Evolutionary conservation across 2,888 invertebrate species (phyloP).

Genomic region (Sphaerophoria rueppellii): DNA sequence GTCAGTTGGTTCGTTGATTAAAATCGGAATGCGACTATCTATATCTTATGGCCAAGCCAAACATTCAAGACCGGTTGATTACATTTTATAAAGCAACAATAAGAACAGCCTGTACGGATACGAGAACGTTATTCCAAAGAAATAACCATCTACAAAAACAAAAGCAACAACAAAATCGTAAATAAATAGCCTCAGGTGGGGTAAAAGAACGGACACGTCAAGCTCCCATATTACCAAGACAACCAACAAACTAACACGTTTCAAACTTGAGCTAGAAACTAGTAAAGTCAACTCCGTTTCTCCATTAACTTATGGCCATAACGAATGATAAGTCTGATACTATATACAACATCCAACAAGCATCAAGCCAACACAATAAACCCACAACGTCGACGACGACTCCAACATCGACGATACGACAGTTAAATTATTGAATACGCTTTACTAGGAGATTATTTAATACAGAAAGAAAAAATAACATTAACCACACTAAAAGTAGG

Average conservation of each 20-base stretch:
- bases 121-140: conserved; percentile 55
- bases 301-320: conserved; percentile 37
- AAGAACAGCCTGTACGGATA: conserved; percentile 50
- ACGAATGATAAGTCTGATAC: not conserved
- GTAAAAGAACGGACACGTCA: conserved; percentile 39
- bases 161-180: conserved; percentile 19
- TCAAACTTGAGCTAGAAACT: conserved; percentile 50
- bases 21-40: conserved; percentile 60
- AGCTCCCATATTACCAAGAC: conserved; percentile 1
- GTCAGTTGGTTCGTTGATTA: conserved; percentile 40
- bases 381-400: not conserved
- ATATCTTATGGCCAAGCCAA: conserved; percentile 35
- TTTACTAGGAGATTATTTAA: conserved; percentile 60
- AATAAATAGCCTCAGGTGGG: conserved; percentile 30
- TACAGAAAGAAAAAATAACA: conserved; percentile 17
- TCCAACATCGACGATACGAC: conserved; percentile 8
- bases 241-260: conserved; percentile 31
- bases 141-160: conserved; percentile 4
- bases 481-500: conserved; percentile 60
- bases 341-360: not conserved
- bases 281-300: conserved; percentile 44
- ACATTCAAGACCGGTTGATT: conserved; percentile 52
- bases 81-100: conserved; percentile 18
- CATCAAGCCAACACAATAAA: conserved; percentile 9
- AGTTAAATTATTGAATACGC: conserved; percentile 49